Evolutionary conservation across 1,140 invertebrate species (phyloP).

Genomic region (Metaphire vulgaris): DNA sequence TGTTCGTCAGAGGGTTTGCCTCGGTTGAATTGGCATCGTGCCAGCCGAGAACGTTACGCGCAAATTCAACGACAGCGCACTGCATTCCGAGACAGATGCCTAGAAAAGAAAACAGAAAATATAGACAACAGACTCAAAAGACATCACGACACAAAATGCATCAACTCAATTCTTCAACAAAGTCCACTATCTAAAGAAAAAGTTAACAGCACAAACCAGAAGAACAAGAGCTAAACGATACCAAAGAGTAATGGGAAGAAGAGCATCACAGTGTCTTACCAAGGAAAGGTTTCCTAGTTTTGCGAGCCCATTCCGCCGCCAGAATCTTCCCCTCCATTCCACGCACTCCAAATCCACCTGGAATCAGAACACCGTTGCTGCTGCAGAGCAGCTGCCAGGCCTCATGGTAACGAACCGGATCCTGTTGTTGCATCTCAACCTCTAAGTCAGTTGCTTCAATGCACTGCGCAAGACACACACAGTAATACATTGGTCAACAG

Average conservation of each 20-base stretch:
- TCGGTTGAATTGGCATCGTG: constrained; percentile 81
- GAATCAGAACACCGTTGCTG: constrained; percentile 88
- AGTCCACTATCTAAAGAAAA: no score
- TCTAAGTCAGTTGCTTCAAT: constrained; percentile 88
- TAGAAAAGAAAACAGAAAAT: no score
- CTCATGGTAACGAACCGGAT: constrained; percentile 80
- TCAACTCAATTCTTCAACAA: no score
- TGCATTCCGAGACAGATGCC: constrained; percentile 94
- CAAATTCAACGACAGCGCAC: constrained; percentile 92
- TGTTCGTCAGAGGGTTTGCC: constrained; percentile 64
- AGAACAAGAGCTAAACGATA: no score
- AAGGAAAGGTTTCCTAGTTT: constrained; percentile 80
- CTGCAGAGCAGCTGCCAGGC: constrained; percentile 87
- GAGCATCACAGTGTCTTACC: no score
- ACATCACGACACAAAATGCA: no score
- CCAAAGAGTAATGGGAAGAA: no score
- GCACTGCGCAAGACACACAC: constrained; percentile 58
- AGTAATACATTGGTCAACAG: not conserved
- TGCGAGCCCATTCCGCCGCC: constrained; percentile 85
- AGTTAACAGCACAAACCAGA: no score
- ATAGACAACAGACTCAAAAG: no score
- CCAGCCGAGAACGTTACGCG: constrained; percentile 70
- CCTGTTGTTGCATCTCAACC: constrained; percentile 60
- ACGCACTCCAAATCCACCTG: constrained; percentile 91
- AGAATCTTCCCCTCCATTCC: constrained; percentile 94